phyloP scores from a whole-genome alignment of 1,140 invertebrate species.

The Heliconius himera region DNA sequence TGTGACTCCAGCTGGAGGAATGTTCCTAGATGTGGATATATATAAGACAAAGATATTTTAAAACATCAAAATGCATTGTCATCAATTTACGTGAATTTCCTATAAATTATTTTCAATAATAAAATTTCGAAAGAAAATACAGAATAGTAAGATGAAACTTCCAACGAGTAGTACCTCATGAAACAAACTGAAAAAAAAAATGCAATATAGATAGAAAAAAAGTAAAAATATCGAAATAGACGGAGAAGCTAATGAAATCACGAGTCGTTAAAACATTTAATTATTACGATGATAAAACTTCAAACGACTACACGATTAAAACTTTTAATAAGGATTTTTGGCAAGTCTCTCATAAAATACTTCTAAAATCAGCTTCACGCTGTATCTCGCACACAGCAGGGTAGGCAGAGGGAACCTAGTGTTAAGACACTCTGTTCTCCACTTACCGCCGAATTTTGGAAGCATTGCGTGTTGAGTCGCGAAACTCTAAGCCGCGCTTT shows the following conservation, averaged over 20 bases:
- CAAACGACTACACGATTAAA: conserved; percentile 2
- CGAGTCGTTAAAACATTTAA: not conserved
- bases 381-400: no score
- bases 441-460: no score
- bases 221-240: not conserved
- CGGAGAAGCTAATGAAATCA: not conserved
- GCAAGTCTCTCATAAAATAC: not conserved
- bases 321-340: not conserved
- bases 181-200: no score
- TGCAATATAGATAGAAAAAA: not conserved
- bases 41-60: not conserved
- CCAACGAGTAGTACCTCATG: no score
- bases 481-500: no score
- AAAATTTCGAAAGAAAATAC: no score
- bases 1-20: not conserved
- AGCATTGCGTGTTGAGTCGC: no score
- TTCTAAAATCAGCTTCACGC: not conserved
- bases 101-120: no score
- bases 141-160: no score
- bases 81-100: not conserved
- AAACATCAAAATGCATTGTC: not conserved
- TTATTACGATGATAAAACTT: not conserved
- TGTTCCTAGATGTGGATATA: not conserved
- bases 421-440: no score
- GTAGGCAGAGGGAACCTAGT: no score